Percentiles rank a stretch among this genome's conserved stretches.
Conservation (phyloP, 2,888 invertebrate genomes). For the Mactromeris polynyma region DNA sequence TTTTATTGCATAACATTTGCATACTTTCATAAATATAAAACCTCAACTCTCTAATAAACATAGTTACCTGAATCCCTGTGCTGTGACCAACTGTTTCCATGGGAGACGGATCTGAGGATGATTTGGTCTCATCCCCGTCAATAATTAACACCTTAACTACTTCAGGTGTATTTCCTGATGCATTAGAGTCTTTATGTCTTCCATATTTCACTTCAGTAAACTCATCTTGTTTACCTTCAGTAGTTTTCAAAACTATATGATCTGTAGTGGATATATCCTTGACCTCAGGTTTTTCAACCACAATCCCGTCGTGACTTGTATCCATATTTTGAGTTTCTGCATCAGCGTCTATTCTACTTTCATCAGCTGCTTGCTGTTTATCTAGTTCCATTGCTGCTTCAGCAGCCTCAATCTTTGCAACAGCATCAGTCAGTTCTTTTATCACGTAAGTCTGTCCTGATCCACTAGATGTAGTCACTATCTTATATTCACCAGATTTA, state of each 20-base stretch:
- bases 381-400: constrained; percentile 41
- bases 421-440: constrained; percentile 28
- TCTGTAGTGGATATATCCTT: background rate
- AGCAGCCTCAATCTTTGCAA: constrained; percentile 29
- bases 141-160: background rate
- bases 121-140: background rate
- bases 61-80: background rate
- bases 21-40: too few relatives aligned
- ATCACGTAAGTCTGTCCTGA: constrained; percentile 21
- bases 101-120: background rate
- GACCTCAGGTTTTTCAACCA: background rate
- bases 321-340: background rate
- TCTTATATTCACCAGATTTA: background rate
- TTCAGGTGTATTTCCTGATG: background rate
- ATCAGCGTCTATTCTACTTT: background rate
- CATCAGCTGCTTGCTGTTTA: background rate
- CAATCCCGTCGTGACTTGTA: background rate
- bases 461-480: constrained; percentile 1
- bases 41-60: too few relatives aligned
- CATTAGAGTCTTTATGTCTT: background rate
- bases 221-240: background rate
- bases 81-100: background rate
- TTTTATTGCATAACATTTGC: too few relatives aligned
- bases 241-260: background rate
- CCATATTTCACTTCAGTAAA: background rate